phyloP scores from a whole-genome alignment of 2,888 invertebrate species.

The Drosophila engyochracea region DNA sequence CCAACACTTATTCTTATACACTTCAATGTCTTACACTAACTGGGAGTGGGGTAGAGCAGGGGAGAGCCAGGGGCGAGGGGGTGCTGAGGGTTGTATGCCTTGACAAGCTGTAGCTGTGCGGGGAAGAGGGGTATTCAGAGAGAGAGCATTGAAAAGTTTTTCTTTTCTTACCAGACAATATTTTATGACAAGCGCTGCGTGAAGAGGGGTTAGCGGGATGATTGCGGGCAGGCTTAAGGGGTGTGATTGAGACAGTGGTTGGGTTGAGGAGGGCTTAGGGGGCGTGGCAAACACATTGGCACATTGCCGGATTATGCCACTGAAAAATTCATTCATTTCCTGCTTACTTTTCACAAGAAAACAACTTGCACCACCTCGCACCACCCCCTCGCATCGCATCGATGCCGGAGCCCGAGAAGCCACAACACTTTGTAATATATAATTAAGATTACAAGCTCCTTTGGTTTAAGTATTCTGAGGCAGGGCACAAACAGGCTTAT shows the following conservation, averaged over 20 bases:
- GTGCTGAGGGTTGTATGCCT: background rate
- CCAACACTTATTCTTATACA: conserved; percentile 81
- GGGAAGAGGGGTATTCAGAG: background rate
- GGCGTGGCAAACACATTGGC: conserved; percentile 74
- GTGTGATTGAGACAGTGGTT: conserved; percentile 25
- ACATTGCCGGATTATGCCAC: conserved; percentile 77
- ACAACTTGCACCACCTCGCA: conserved; percentile 18
- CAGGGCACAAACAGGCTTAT: conserved; percentile 50
- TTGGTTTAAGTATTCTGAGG: conserved; percentile 62
- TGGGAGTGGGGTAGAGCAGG: conserved; percentile 9
- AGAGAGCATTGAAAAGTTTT: conserved; percentile 73
- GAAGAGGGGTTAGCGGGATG: background rate
- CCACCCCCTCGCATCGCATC: background rate
- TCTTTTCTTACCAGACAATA: conserved; percentile 80
- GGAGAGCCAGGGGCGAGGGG: background rate
- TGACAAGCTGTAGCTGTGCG: conserved; percentile 11
- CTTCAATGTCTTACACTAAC: conserved; percentile 78
- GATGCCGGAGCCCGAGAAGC: conserved; percentile 19
- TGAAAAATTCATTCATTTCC: conserved; percentile 81
- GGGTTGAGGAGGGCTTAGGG: background rate
- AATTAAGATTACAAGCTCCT: conserved; percentile 80
- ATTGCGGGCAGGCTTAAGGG: background rate
- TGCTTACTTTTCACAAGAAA: conserved; percentile 66
- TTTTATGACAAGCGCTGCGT: conserved; percentile 73
- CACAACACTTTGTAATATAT: conserved; percentile 79